Conservation (phyloP, 1,140 invertebrate genomes). For the Pararge aegeria region DNA sequence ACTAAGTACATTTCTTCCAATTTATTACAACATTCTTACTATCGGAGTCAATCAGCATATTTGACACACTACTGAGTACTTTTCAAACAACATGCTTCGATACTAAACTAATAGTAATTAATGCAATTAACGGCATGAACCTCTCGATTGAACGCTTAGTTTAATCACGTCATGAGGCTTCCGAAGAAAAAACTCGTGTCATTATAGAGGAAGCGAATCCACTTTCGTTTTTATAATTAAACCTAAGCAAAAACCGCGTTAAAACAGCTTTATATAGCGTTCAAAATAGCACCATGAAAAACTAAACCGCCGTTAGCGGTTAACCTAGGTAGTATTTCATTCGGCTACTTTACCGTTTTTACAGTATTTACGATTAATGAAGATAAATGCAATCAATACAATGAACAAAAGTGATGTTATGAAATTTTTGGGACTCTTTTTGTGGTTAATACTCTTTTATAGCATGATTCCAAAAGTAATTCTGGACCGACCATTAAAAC, state of each 20-base stretch:
- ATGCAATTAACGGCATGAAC: conserved; percentile 11
- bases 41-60: background rate
- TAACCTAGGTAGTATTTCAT: background rate
- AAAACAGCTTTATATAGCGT: background rate
- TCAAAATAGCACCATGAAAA: conserved; percentile 1
- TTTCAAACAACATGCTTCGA: background rate
- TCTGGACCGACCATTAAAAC: too few relatives aligned
- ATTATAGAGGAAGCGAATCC: conserved; percentile 16
- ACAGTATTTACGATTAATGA: background rate
- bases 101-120: background rate
- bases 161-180: conserved; percentile 10
- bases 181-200: conserved; percentile 15
- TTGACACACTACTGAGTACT: background rate
- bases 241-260: background rate
- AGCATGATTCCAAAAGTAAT: too few relatives aligned
- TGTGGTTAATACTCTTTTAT: too few relatives aligned
- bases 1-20: too few relatives aligned
- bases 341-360: background rate
- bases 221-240: conserved; percentile 24
- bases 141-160: background rate
- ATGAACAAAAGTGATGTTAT: too few relatives aligned
- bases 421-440: too few relatives aligned
- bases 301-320: conserved; percentile 1
- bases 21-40: background rate
- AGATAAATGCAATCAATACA: too few relatives aligned